phyloP scores from a whole-genome alignment of 1,140 invertebrate genomes.

The Elymnias hypermnestra region DNA sequence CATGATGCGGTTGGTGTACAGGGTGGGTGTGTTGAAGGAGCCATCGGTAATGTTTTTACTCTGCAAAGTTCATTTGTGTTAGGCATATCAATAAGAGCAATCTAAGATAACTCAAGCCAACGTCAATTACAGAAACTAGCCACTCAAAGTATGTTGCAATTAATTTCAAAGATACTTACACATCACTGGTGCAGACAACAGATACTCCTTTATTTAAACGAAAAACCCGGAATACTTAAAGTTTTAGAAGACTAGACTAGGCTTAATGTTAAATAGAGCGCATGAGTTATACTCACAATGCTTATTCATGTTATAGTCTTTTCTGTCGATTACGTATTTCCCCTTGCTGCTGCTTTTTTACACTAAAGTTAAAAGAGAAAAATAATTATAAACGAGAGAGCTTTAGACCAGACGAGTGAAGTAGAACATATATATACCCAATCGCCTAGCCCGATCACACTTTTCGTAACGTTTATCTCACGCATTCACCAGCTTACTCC shows the following conservation, averaged over 20 bases:
- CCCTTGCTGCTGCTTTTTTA: constrained; percentile 37
- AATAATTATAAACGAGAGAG: too few species aligned
- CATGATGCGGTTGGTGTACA: constrained; percentile 56
- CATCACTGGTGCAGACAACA: too few species aligned
- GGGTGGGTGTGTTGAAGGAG: constrained; percentile 50
- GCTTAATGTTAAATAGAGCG: neutral
- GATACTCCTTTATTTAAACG: too few species aligned
- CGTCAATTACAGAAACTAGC: constrained; percentile 15
- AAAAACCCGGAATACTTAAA: too few species aligned
- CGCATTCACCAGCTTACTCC: too few species aligned
- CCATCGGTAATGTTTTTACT: constrained; percentile 40
- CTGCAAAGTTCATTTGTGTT: too few species aligned
- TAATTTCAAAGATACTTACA: constrained; percentile 23
- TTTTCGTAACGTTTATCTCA: too few species aligned
- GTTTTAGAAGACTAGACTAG: too few species aligned
- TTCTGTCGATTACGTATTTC: constrained; percentile 33
- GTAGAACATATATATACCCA: too few species aligned
- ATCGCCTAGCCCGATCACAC: too few species aligned
- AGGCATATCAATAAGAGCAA: neutral
- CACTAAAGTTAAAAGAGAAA: constrained; percentile 50
- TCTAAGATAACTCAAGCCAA: constrained; percentile 34
- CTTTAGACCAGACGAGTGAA: too few species aligned
- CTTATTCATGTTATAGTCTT: constrained; percentile 48
- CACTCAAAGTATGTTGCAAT: neutral
- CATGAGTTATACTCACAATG: constrained; percentile 46